Percentiles rank a stretch among this genome's conserved stretches.
Evolutionary conservation across 2,113 vertebrate species (phyloP).

Genomic region (Cryptomyrus ogoouensis): DNA sequence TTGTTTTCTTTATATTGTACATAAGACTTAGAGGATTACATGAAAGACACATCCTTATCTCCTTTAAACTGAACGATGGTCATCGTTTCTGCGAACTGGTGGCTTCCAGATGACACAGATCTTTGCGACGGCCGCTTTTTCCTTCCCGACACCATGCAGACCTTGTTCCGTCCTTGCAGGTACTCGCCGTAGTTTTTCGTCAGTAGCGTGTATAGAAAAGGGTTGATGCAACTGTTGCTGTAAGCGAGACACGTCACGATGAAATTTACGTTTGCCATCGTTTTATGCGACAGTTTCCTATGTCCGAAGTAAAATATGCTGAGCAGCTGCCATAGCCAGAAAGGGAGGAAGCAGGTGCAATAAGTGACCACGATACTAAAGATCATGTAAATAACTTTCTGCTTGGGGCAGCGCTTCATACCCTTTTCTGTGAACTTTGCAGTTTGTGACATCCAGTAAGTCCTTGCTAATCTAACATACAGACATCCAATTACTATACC

Average conservation of each 20-base stretch:
- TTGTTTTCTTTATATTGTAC: not conserved
- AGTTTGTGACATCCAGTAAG: constrained; percentile 44
- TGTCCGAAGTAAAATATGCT: constrained; percentile 38
- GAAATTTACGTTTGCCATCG: constrained; percentile 39
- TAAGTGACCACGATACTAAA: constrained; percentile 41
- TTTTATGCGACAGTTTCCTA: constrained; percentile 29
- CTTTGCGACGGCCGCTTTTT: constrained; percentile 33
- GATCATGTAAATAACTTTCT: constrained; percentile 47
- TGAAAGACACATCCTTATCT: constrained; percentile 3
- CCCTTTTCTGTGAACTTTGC: constrained; percentile 20
- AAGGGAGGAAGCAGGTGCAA: constrained; percentile 45
- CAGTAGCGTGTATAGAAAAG: constrained; percentile 26
- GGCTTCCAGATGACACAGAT: constrained; percentile 36
- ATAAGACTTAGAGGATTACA: not conserved
- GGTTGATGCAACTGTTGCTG: constrained; percentile 49
- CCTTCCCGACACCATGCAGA: constrained; percentile 24
- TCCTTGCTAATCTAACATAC: constrained; percentile 39
- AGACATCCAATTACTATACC: constrained; percentile 43
- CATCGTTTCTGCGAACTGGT: constrained; percentile 33
- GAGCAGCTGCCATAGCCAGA: constrained; percentile 48
- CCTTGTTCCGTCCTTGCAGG: constrained; percentile 30
- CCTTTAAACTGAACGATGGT: constrained; percentile 15
- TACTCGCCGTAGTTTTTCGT: constrained; percentile 49
- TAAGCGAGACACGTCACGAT: constrained; percentile 46
- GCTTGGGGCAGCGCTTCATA: constrained; percentile 34